phyloP scores from a whole-genome alignment of 2,888 invertebrate genomes.

The Capitulum mitella region DNA sequence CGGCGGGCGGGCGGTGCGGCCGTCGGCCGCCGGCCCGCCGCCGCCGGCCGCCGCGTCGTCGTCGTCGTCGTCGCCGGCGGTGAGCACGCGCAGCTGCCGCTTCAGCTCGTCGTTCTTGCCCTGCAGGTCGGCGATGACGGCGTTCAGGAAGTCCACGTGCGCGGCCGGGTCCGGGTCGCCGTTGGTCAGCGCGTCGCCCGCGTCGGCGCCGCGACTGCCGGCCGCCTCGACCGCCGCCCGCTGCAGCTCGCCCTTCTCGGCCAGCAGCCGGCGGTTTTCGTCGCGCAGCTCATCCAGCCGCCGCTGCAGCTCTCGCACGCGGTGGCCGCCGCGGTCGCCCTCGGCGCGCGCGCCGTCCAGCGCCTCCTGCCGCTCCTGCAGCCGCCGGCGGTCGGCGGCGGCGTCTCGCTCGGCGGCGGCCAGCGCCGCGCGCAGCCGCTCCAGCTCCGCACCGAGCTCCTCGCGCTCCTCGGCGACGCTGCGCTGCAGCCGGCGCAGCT shows the following conservation, averaged over 20 bases:
- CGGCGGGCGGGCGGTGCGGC: conserved; percentile 41
- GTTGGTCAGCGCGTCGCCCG: neutral
- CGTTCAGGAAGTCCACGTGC: conserved; percentile 75
- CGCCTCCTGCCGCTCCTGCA: neutral
- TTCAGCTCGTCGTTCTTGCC: conserved; percentile 78
- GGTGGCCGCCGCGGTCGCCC: neutral
- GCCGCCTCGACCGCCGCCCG: neutral
- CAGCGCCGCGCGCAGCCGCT: neutral
- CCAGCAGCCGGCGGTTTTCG: conserved; percentile 1
- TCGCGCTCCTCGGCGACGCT: neutral
- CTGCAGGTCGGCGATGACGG: conserved; percentile 94
- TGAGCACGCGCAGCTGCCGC: conserved; percentile 68
- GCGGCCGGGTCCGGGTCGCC: conserved; percentile 19
- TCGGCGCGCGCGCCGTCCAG: conserved; percentile 17
- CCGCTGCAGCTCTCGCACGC: neutral
- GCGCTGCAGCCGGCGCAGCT: neutral
- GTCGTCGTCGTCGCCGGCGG: conserved; percentile 53
- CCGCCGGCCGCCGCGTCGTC: conserved; percentile 37
- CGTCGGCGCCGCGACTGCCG: neutral
- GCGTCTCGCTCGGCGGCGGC: neutral
- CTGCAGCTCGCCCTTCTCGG: neutral
- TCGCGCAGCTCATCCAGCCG: neutral
- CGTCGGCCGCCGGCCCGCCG: too few species aligned
- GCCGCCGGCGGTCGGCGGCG: too few species aligned
- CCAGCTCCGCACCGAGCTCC: neutral